Percentiles rank a stretch among this genome's conserved stretches.
phyloP scores from a whole-genome alignment of 2,888 invertebrate genomes.

The Ctena decussata region DNA sequence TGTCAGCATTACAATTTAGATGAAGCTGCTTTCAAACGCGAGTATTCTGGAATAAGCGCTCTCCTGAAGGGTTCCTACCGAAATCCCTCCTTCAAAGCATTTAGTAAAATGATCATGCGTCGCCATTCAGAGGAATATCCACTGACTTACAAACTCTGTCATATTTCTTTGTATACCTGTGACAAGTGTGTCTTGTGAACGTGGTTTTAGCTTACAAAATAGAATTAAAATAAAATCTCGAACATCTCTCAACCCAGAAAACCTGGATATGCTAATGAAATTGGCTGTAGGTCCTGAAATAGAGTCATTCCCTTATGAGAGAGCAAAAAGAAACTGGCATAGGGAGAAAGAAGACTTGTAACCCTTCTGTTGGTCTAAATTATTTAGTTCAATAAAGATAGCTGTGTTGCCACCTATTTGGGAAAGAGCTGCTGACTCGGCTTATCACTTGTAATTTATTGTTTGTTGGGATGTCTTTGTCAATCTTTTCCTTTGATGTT shows the following conservation, averaged over 20 bases:
- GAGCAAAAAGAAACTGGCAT: constrained; percentile 17
- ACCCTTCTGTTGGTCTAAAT: too few relatives aligned
- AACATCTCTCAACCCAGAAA: constrained; percentile 25
- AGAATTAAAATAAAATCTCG: constrained; percentile 3
- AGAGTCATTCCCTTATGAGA: constrained; percentile 18
- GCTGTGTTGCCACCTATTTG: too few relatives aligned
- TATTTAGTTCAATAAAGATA: too few relatives aligned
- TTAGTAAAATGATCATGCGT: not conserved
- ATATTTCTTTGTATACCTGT: constrained; percentile 3
- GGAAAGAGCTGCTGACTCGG: too few relatives aligned
- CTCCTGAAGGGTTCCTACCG: not conserved
- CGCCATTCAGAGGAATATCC: constrained; percentile 16
- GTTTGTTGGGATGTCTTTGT: too few relatives aligned
- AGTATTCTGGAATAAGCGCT: not conserved
- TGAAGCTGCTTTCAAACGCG: not conserved
- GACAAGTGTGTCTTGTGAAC: constrained; percentile 1
- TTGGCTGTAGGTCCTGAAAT: constrained; percentile 1
- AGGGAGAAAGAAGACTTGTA: constrained; percentile 28
- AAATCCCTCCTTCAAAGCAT: not conserved
- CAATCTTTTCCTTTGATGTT: too few relatives aligned
- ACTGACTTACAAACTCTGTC: not conserved
- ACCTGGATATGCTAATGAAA: constrained; percentile 23
- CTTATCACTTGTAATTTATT: too few relatives aligned
- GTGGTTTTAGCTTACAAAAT: constrained; percentile 23
- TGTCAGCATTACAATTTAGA: not conserved